phyloP scores from a whole-genome alignment of 2,888 invertebrate species.

The Rotaria socialis region DNA sequence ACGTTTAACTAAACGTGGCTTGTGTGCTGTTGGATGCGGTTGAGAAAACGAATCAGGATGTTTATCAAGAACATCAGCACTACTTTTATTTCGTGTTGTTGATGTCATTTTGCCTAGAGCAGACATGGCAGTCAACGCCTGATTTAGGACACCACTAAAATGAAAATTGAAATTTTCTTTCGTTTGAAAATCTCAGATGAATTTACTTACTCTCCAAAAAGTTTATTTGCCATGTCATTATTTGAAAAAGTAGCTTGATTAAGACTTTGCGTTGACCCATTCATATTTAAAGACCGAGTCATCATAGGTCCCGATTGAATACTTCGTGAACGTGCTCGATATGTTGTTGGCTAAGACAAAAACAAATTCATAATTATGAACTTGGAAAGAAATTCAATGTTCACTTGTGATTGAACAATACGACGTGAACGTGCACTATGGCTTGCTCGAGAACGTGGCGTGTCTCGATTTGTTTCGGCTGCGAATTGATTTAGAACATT shows the following conservation, averaged over 20 bases:
- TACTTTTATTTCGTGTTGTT: neutral
- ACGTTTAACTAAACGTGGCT: slow-evolving; percentile 29
- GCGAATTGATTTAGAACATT: neutral
- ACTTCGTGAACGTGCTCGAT: slow-evolving; percentile 22
- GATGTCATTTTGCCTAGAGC: slow-evolving; percentile 3
- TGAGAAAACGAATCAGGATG: neutral
- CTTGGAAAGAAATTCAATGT: neutral
- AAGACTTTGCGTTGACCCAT: neutral
- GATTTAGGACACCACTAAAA: neutral
- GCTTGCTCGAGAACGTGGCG: neutral
- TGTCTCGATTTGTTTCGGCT: neutral
- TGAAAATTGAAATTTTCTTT: neutral
- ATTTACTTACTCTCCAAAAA: neutral
- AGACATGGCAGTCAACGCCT: neutral
- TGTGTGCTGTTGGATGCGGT: neutral
- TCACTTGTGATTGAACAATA: neutral
- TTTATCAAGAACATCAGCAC: slow-evolving; percentile 22
- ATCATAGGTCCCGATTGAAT: neutral
- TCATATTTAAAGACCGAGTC: neutral
- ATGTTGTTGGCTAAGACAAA: neutral
- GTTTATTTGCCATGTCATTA: neutral
- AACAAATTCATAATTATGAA: neutral
- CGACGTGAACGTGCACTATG: neutral
- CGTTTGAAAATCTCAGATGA: too few relatives aligned
- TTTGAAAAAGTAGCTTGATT: neutral